Base-by-base conservation (phyloP, 2,797 vertebrate genomes). In the Carduelis carduelis region DNA sequence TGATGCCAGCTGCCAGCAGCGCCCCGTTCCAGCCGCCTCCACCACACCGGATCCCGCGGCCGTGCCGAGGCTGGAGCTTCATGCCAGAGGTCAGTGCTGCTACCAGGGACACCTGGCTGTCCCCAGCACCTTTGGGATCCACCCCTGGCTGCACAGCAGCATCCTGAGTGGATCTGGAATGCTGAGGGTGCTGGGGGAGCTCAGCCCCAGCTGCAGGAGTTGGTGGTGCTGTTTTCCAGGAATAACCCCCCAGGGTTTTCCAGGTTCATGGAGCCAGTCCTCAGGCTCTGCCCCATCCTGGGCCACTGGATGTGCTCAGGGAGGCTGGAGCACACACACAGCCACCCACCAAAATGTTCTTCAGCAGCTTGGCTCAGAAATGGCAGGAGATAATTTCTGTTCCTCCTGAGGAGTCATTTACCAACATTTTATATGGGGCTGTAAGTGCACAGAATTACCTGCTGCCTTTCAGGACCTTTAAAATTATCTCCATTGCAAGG, bases 391-490 rank as follows among this genome's bases (percentile, higher is more conserved):
- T 68, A 35, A 87, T 92, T 93, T 44, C 83, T 77, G 27, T 83
- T 87, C 83, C 68, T 92, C 88, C 63, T 4, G 32, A 92, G 86
- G 57, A 94, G 89, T 92, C 90, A 85, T 89, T 95, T 90, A 63
- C 93, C 14, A 59, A 89, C 88, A 60, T 77, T 94, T 96, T 87
- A 56, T 61, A 24, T 21, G 86, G 83, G 86, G 68, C 92, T 96
- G 32, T 83, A 75, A 95, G 94, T 71, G 83, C 88, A 61, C 81
- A 27, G 90, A 86, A 95, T 90, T 80, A 70, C 83, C 43, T 13
- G 53, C 69, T 93, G 87, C 89, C 82, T 93, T 96, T 83, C 89
- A 76, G 89, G 87, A 84, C 92, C 91, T 94, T 95, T 91, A n/a
- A 94, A 96, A 93, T 83, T 57, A 92, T 92, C 90, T 95, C 82